Evolutionary conservation across 2,888 invertebrate genomes (phyloP).

Genomic region (Eupithecia tripunctaria): DNA sequence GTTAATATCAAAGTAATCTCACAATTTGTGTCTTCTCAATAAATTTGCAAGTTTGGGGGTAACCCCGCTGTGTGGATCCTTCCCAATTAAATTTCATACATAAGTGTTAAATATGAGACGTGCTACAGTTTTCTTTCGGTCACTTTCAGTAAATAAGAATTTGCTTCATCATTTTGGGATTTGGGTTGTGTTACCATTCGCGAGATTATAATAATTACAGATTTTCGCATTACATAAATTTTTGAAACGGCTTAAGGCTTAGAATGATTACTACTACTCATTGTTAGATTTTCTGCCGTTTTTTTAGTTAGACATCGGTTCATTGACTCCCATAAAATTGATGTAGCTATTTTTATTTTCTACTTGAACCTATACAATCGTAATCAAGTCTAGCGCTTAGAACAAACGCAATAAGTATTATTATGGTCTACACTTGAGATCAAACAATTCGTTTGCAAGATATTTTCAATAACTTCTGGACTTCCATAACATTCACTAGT

Average conservation of each 20-base stretch:
- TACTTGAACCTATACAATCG: background rate
- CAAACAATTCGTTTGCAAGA: background rate
- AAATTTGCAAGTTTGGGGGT: conserved; percentile 79
- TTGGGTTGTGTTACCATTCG: conserved; percentile 31
- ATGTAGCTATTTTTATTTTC: background rate
- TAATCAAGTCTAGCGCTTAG: background rate
- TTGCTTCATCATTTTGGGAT: conserved; percentile 77
- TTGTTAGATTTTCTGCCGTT: background rate
- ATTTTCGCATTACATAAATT: background rate
- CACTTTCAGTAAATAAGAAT: conserved; percentile 75
- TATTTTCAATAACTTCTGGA: background rate
- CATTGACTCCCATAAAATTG: background rate
- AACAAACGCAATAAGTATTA: background rate
- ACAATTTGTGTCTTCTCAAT: conserved; percentile 62
- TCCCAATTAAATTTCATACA: conserved; percentile 80
- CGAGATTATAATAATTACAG: conserved; percentile 39
- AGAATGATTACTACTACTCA: background rate
- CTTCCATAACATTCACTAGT: background rate
- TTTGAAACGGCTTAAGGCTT: background rate
- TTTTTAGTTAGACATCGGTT: background rate
- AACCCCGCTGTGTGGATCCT: conserved; percentile 76
- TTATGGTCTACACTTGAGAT: background rate
- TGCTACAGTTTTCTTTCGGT: conserved; percentile 75
- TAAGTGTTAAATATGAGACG: conserved; percentile 81
- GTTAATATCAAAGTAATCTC: background rate